phyloP scores from a whole-genome alignment of 2,888 invertebrate genomes.

The Amphipoea lucens region DNA sequence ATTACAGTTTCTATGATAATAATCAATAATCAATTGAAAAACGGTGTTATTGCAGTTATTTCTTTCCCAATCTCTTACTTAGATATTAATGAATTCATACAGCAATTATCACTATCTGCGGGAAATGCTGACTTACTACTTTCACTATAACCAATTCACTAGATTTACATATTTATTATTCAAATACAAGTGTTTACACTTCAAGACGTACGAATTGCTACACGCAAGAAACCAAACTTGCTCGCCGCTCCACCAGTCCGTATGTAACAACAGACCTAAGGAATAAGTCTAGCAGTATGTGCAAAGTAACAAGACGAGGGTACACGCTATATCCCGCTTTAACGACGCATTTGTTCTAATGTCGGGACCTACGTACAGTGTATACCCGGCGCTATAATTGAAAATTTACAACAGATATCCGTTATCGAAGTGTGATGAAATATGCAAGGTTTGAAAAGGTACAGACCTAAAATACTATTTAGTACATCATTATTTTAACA shows the following conservation, averaged over 20 bases:
- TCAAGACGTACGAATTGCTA: not conserved
- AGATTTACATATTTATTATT: conserved; percentile 1
- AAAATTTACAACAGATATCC: conserved; percentile 42
- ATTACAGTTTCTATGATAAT: not conserved
- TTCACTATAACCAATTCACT: not conserved
- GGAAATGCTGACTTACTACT: conserved; percentile 16
- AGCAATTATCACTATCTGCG: not conserved
- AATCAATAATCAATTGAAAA: not conserved
- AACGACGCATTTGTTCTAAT: conserved; percentile 80
- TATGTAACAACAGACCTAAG: conserved; percentile 64
- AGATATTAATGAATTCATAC: conserved; percentile 2
- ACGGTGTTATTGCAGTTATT: not conserved
- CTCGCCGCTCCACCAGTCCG: conserved; percentile 29
- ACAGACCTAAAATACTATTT: not conserved
- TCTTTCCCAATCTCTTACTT: not conserved
- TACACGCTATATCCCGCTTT: conserved; percentile 74
- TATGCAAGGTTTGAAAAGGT: not conserved
- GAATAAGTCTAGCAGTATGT: conserved; percentile 71
- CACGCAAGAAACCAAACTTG: conserved; percentile 13
- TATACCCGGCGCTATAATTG: conserved; percentile 51
- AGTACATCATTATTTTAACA: not conserved
- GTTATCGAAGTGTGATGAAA: not conserved
- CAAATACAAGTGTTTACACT: not conserved
- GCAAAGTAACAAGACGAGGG: conserved; percentile 70
- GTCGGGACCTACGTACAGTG: conserved; percentile 59